phyloP scores from a whole-genome alignment of 2,888 invertebrate species.

The Limnephilus marmoratus region DNA sequence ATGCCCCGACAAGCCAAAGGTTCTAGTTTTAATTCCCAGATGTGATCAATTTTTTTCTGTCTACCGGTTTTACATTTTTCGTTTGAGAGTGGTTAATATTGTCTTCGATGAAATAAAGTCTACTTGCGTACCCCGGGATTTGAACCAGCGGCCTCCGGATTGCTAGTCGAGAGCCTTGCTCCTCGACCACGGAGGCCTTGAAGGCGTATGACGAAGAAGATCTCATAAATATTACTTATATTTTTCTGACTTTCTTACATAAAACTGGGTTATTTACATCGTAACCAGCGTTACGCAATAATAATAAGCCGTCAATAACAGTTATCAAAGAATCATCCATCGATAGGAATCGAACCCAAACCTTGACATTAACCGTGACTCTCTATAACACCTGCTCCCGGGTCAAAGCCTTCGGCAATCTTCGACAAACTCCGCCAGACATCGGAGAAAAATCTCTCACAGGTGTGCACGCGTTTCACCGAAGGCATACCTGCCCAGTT shows the following conservation, averaged over 20 bases:
- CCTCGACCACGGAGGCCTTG: no score
- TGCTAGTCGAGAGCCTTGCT: no score
- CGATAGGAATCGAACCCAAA: slow-evolving; percentile 29
- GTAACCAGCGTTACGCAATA: not conserved
- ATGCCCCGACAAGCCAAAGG: no score
- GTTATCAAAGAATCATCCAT: not conserved
- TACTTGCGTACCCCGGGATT: no score
- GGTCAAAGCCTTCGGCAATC: slow-evolving; percentile 1
- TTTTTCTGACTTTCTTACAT: not conserved
- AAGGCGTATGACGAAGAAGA: no score
- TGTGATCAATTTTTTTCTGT: no score
- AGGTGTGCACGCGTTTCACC: slow-evolving; percentile 21
- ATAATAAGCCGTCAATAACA: not conserved
- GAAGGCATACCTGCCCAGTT: not conserved
- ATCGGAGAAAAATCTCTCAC: slow-evolving; percentile 35
- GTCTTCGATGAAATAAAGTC: no score
- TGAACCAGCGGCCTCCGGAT: no score
- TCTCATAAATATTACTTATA: no score
- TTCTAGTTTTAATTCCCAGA: no score
- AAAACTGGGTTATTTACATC: not conserved
- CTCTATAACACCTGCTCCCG: slow-evolving; percentile 31
- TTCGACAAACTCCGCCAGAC: slow-evolving; percentile 3
- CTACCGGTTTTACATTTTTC: no score
- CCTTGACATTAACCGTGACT: slow-evolving; percentile 44
- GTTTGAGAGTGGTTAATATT: no score